Evolutionary conservation across 1,140 invertebrate genomes (phyloP).

Genomic region (Gryllus bimaculatus): DNA sequence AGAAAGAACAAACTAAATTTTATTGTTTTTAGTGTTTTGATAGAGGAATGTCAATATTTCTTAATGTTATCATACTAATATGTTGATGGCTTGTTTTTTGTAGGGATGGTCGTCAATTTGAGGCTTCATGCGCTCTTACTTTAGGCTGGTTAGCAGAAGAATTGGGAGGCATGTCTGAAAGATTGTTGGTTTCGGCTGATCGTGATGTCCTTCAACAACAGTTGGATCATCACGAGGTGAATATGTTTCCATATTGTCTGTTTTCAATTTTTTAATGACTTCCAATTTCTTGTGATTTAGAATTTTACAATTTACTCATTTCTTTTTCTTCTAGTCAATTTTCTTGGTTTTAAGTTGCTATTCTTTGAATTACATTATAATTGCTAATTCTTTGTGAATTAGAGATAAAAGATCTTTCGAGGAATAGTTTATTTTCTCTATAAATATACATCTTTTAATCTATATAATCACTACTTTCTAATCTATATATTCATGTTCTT

Average conservation of each 20-base stretch:
- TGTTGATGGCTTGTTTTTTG: slow-evolving; percentile 15
- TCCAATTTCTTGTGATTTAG: background rate
- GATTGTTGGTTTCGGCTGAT: slow-evolving; percentile 77
- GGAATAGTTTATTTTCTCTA: no score
- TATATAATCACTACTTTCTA: no score
- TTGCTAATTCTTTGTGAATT: no score
- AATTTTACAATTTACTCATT: background rate
- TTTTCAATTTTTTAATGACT: background rate
- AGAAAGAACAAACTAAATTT: background rate
- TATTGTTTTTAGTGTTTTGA: background rate
- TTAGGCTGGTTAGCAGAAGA: slow-evolving; percentile 80
- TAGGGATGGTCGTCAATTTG: slow-evolving; percentile 74
- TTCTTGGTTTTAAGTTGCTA: no score
- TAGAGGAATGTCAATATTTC: background rate
- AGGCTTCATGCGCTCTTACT: slow-evolving; percentile 73
- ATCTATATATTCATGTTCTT: no score
- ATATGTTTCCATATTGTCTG: background rate
- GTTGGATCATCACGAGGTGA: slow-evolving; percentile 69
- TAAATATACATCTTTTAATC: no score
- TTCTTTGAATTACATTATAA: no score
- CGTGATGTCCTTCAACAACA: slow-evolving; percentile 73
- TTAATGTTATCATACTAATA: background rate
- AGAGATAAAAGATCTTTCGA: no score
- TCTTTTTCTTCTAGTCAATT: no score
- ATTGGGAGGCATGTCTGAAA: slow-evolving; percentile 60